Evolutionary conservation across 2,888 invertebrate species (phyloP), one percentile per base, ranked within the genome.

Genomic region (Eupithecia insigniata): DNA sequence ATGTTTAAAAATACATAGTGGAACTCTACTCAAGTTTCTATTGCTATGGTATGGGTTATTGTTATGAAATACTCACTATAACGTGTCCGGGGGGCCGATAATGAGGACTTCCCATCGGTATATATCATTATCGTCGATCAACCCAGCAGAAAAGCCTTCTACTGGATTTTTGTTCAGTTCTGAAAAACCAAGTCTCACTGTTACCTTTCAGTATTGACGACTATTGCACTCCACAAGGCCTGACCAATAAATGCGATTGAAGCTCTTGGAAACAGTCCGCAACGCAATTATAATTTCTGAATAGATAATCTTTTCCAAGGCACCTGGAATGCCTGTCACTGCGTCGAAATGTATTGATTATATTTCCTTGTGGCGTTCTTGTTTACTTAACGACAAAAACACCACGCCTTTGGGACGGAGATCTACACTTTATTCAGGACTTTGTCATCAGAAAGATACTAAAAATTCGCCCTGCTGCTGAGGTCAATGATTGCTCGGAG

Each of bases 31-130:
- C 71, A 67, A 67, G 62, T 62, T 71, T 69, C 66, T 51, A 16
- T 34, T 28, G 46, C 60, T 43, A 72, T 34, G 58, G 36, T 55
- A 66, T n/a, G 7, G 67, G 30, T 43, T 34, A 7, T 55, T 68
- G 64, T 39, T 65, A 30, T 14, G 22, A 26, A 62, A 70, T 91
- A 96, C 98, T 97, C 95, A 99, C 99, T 99, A 99, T 85, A 99
- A 95, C 80, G 99, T 99, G 94, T 99, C 99, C 90, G 99, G 99
- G 90, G 99, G 99, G 85, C 99, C 99, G 95, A 99, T 99, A 91
- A 99, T 99, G 86, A 99, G 97, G 85, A 99, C 99, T 96, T 99
- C 99, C 99, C 99, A 99, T 96, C 98, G 97, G 95, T 98, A 99
- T 93, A 99, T 99, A 95, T 99, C 99, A 96, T 98, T 98, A 95